phyloP scores from a whole-genome alignment of 2,797 vertebrate genomes.

The Ataeniobius toweri region DNA sequence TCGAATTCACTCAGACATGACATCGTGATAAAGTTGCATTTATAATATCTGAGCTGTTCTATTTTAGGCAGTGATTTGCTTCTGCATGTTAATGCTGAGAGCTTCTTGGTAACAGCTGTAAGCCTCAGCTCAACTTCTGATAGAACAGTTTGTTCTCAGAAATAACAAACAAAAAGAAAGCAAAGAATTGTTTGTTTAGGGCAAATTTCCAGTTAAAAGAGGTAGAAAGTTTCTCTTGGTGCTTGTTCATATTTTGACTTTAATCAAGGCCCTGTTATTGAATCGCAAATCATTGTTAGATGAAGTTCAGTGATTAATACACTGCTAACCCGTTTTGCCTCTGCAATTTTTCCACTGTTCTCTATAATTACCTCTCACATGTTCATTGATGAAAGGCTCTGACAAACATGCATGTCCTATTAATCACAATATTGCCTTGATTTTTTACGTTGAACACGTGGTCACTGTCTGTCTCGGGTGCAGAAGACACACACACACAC shows the following conservation, averaged over 20 bases:
- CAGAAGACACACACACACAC: background rate
- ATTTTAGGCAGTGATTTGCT: constrained; percentile 2
- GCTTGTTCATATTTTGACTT: constrained; percentile 21
- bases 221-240: constrained; percentile 31
- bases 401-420: constrained; percentile 53
- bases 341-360: constrained; percentile 34
- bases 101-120: background rate
- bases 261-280: constrained; percentile 45
- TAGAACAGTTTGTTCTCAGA: background rate
- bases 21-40: background rate
- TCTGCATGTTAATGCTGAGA: background rate
- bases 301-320: constrained; percentile 38
- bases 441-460: constrained; percentile 28
- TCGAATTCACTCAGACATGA: background rate
- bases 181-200: constrained; percentile 7
- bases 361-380: constrained; percentile 51
- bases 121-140: background rate
- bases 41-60: constrained; percentile 4
- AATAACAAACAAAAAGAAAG: background rate
- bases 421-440: constrained; percentile 49
- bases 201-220: background rate
- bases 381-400: constrained; percentile 39
- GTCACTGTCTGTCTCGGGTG: background rate
- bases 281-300: constrained; percentile 23
- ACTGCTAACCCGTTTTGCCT: constrained; percentile 32